phyloP scores from a whole-genome alignment of 30 jellyfish, hydroid and myxozoan species.

The Chrysaora quinquecirrha region DNA sequence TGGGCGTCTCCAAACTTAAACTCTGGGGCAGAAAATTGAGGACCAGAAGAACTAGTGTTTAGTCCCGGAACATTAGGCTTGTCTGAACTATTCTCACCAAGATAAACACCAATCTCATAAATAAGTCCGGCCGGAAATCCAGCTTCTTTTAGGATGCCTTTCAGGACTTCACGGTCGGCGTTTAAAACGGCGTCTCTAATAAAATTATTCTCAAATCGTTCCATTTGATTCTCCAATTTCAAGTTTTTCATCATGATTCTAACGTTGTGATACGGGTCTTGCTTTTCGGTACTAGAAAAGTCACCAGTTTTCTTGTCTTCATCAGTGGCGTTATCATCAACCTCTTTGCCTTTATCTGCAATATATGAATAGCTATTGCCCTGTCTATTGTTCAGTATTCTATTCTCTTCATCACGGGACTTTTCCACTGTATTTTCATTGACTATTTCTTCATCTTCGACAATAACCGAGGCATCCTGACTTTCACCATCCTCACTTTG shows the following conservation, averaged over 20 bases:
- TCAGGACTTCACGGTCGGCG: slow-evolving; percentile 22
- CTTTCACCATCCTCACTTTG: neutral
- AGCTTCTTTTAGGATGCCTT: slow-evolving; percentile 40
- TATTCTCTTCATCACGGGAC: neutral
- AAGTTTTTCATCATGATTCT: slow-evolving; percentile 28
- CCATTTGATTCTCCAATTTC: slow-evolving; percentile 32
- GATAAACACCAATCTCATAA: slow-evolving; percentile 29
- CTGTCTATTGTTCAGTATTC: neutral
- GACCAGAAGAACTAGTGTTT: neutral
- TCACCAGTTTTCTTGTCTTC: neutral
- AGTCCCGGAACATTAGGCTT: neutral
- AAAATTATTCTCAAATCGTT: slow-evolving; percentile 39
- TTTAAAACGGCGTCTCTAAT: slow-evolving; percentile 48
- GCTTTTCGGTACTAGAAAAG: neutral
- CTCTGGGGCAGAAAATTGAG: neutral
- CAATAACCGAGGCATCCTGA: slow-evolving; percentile 6
- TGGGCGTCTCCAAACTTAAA: neutral
- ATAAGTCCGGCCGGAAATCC: slow-evolving; percentile 53
- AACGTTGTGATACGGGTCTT: slow-evolving; percentile 23
- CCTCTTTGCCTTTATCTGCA: neutral
- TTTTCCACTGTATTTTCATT: neutral
- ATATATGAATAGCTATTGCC: neutral
- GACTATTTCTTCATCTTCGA: slow-evolving; percentile 16
- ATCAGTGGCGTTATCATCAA: neutral
- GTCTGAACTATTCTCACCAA: neutral